phyloP scores from a whole-genome alignment of 2,113 vertebrate genomes.

The Etia nguti region DNA sequence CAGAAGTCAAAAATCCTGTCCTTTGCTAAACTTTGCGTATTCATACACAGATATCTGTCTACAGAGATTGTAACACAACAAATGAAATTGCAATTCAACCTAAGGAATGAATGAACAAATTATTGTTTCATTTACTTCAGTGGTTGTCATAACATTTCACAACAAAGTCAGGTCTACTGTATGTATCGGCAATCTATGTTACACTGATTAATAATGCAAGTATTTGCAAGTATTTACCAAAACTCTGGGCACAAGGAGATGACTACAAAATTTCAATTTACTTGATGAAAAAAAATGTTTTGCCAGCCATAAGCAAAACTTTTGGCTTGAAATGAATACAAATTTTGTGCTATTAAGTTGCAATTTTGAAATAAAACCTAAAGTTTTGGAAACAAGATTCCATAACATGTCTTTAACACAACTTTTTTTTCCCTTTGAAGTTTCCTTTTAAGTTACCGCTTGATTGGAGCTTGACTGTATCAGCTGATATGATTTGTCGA shows the following conservation, averaged over 20 bases:
- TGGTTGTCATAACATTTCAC: neutral
- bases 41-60: neutral
- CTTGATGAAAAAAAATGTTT: neutral
- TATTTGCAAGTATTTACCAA: neutral
- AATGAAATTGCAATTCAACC: neutral
- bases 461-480: neutral
- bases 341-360: neutral
- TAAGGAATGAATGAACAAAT: neutral
- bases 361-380: neutral
- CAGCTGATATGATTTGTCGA: neutral
- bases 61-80: neutral
- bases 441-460: neutral
- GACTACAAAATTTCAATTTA: neutral
- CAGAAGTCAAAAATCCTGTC: neutral
- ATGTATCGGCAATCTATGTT: neutral
- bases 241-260: neutral
- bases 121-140: neutral
- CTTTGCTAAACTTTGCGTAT: neutral
- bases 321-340: neutral
- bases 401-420: neutral
- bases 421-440: neutral
- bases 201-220: neutral
- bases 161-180: no score
- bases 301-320: neutral
- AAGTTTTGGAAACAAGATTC: neutral